Base-by-base conservation (phyloP, 1,140 invertebrate species). In the Parasteatoda tepidariorum region DNA sequence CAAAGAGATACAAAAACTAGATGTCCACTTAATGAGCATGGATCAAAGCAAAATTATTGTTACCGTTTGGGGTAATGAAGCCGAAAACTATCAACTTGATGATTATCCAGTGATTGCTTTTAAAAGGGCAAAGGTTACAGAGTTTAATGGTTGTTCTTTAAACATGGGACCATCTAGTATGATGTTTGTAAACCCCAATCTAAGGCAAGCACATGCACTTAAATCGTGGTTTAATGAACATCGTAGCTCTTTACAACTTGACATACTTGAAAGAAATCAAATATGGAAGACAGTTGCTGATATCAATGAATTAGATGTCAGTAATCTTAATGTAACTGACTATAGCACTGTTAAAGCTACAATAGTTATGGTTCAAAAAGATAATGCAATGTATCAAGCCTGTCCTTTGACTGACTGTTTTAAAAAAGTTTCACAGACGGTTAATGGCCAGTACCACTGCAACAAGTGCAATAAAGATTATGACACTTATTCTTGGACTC, bases 401-500 rank as follows among this genome's bases (percentile, higher is more conserved):
- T 99, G 97, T 87, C 94, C 96, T 0, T 90, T 91, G 74, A 91
- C 93, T 15, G 91, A 92, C 41, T 99, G 97, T 88, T 97, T 97
- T 87, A 99, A 98, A 88, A 99, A 99, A 89, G 92, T 94, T 0
- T 89, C 97, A 30, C 96, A 98, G 90, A 91, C 94, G 87, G 92
- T 94, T 55, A 96, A 96, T 88, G 95, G 94, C 9, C 91, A 93
- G 85, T 99, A 93, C 88, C 91, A 96, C 83, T 99, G 98, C 89
- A 97, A 98, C 88, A 98, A 98, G 89, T 99, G 98, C 88, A 92
- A 94, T 84, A 91, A 92, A 70, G 94, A 95, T 79, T 95, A 92
- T 88, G 92, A 93, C 0, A 94, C 94, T 85, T 99, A 93, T 88
- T 96, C 94, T 86, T 97, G 96, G 90, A 91, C 96, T 64, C 89